Conservation (phyloP, 2,113 vertebrate genomes). For the Gallinago media region DNA sequence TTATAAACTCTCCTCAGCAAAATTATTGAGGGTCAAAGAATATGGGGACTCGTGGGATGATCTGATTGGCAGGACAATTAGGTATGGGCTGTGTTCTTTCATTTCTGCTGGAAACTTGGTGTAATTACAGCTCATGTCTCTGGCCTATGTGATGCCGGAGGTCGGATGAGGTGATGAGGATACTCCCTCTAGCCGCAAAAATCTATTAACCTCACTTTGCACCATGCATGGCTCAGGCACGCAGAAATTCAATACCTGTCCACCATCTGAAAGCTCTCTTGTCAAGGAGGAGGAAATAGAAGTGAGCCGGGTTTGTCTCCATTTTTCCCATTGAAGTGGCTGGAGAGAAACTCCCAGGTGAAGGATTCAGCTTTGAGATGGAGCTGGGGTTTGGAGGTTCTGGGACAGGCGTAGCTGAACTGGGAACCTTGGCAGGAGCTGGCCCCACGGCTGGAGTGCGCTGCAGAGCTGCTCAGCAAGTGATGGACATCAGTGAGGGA, state of each 20-base stretch:
- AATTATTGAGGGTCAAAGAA: slow-evolving; percentile 20
- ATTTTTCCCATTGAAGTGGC: background rate
- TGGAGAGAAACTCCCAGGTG: background rate
- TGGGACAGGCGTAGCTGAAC: accelerated
- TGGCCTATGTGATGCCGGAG: background rate
- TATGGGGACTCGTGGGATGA: background rate
- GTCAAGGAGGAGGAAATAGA: slow-evolving; percentile 18
- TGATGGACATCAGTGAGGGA: accelerated
- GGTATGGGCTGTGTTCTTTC: background rate
- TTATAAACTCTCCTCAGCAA: slow-evolving; percentile 5
- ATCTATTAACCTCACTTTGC: slow-evolving; percentile 62
- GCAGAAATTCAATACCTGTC: slow-evolving; percentile 58
- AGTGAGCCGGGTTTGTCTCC: background rate
- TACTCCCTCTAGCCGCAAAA: slow-evolving; percentile 41
- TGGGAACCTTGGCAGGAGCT: background rate
- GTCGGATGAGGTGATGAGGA: slow-evolving; percentile 19
- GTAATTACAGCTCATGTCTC: slow-evolving; percentile 57
- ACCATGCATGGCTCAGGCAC: background rate
- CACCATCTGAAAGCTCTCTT: slow-evolving; percentile 4
- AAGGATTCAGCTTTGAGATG: background rate
- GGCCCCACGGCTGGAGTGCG: background rate
- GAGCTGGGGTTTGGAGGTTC: background rate
- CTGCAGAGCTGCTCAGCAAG: background rate
- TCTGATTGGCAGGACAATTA: slow-evolving; percentile 57
- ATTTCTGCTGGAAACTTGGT: slow-evolving; percentile 26